Percentiles rank a stretch among this genome's conserved stretches.
These are phyloP conservation scores for Octodon degus DNA, from an alignment of 2,113 vertebrate genomes.

Conservation along the genomic window DNA sequence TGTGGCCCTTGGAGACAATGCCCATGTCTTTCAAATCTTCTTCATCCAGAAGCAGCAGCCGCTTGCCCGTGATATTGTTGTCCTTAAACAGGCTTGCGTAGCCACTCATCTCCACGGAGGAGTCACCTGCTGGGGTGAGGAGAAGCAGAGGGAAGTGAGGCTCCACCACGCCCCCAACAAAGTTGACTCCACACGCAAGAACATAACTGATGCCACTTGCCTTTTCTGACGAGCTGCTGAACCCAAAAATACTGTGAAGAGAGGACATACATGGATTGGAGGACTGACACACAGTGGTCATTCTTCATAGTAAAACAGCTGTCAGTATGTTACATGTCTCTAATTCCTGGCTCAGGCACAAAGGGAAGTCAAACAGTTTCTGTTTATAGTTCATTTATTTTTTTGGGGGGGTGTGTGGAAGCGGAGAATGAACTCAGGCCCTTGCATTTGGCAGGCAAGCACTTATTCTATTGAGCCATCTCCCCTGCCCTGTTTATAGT, in stretches of 20 bases:
- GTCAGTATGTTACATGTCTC: background rate
- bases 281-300: conserved; percentile 43
- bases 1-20: conserved; percentile 96
- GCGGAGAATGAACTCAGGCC: too few relatives aligned
- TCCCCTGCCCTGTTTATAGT: background rate
- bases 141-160: conserved; percentile 74
- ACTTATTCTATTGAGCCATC: too few relatives aligned
- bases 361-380: conserved; percentile 2
- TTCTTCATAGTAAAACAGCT: conserved; percentile 40
- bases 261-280: conserved; percentile 76
- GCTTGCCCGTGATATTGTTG: conserved; percentile 97
- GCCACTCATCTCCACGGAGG: conserved; percentile 89
- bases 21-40: conserved; percentile 97
- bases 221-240: conserved; percentile 94
- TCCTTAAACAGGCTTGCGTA: conserved; percentile 95
- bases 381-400: background rate
- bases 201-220: conserved; percentile 84
- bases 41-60: conserved; percentile 93
- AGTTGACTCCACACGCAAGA: conserved; percentile 61
- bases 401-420: too few relatives aligned
- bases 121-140: conserved; percentile 86
- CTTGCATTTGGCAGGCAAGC: too few relatives aligned
- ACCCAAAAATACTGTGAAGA: conserved; percentile 96
- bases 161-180: background rate
- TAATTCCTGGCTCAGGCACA: background rate